These are phyloP conservation scores for Malurus alboscapulatus DNA, from an alignment of 2,113 vertebrate genomes.

Conservation along the genomic window DNA sequence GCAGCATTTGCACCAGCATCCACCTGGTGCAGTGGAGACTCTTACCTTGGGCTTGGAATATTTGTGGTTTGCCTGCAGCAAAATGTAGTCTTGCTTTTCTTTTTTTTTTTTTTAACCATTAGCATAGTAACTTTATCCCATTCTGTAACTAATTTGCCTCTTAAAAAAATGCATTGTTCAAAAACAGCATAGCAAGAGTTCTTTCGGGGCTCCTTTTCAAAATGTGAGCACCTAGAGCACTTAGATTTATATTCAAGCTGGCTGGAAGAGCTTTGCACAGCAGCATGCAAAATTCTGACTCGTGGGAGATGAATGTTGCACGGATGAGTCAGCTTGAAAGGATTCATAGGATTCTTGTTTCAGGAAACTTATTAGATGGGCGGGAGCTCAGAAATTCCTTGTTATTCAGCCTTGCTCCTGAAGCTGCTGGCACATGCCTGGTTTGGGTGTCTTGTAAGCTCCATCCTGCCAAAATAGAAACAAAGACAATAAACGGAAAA, in stretches of 20 bases:
- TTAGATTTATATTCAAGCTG: background rate
- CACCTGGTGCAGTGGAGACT: background rate
- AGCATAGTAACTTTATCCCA: background rate
- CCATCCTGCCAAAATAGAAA: slow-evolving; percentile 18
- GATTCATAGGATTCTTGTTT: background rate
- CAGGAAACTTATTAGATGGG: background rate
- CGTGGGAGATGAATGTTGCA: background rate
- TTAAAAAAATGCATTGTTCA: background rate
- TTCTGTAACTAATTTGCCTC: background rate
- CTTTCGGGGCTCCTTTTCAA: background rate
- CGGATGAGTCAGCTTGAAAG: background rate
- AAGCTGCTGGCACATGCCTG: background rate
- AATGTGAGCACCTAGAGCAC: background rate
- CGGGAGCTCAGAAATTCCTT: background rate
- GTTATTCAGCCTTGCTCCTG: background rate
- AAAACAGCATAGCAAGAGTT: background rate
- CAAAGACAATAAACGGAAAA: slow-evolving; percentile 44
- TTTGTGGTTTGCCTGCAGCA: slow-evolving; percentile 1
- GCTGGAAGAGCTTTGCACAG: background rate
- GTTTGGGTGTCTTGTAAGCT: background rate
- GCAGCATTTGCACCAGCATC: background rate
- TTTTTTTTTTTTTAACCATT: background rate
- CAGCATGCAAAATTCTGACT: background rate
- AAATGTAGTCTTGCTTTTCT: background rate
- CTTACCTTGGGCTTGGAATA: background rate